These are phyloP conservation scores for Drosophila mojavensis DNA, from an alignment of 1,140 invertebrate species.

Conservation along the genomic window DNA sequence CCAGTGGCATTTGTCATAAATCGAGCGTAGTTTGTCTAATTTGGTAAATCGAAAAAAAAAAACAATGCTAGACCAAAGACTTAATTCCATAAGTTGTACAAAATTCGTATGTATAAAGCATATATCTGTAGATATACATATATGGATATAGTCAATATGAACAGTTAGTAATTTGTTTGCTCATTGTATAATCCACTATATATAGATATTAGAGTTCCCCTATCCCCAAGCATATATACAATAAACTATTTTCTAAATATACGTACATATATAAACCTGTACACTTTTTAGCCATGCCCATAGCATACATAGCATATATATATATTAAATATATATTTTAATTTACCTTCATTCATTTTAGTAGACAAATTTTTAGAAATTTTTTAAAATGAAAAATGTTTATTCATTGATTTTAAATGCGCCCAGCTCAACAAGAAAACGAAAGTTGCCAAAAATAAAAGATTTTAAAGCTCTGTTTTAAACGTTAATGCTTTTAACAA, in stretches of 20 bases:
- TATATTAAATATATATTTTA: slow-evolving; percentile 17
- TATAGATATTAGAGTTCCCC: slow-evolving; percentile 29
- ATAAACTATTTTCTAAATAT: slow-evolving; percentile 36
- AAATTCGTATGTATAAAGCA: slow-evolving; percentile 35
- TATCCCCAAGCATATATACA: slow-evolving; percentile 19
- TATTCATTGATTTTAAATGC: slow-evolving; percentile 33
- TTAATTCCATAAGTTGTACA: slow-evolving; percentile 63
- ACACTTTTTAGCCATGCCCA: slow-evolving; percentile 22
- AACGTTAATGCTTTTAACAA: slow-evolving; percentile 52
- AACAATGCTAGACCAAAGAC: slow-evolving; percentile 58
- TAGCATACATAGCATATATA: slow-evolving; percentile 10
- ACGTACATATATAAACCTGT: slow-evolving; percentile 9
- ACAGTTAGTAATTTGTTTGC: slow-evolving; percentile 15
- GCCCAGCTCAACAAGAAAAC: slow-evolving; percentile 41
- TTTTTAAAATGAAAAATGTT: slow-evolving; percentile 47
- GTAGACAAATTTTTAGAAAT: slow-evolving; percentile 14
- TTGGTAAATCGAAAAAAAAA: slow-evolving; percentile 45
- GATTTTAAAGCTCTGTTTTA: slow-evolving; percentile 63
- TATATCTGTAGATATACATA: not conserved
- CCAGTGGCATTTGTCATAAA: slow-evolving; percentile 29
- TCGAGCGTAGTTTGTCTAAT: slow-evolving; percentile 50
- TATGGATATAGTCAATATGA: not conserved
- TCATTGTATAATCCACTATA: slow-evolving; percentile 48
- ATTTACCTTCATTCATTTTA: slow-evolving; percentile 5
- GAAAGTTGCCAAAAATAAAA: slow-evolving; percentile 17